Percentiles rank a stretch among this genome's conserved stretches.
Evolutionary conservation across 2,888 invertebrate genomes (phyloP).

Genomic region (Dasysyrphus tricinctus): DNA sequence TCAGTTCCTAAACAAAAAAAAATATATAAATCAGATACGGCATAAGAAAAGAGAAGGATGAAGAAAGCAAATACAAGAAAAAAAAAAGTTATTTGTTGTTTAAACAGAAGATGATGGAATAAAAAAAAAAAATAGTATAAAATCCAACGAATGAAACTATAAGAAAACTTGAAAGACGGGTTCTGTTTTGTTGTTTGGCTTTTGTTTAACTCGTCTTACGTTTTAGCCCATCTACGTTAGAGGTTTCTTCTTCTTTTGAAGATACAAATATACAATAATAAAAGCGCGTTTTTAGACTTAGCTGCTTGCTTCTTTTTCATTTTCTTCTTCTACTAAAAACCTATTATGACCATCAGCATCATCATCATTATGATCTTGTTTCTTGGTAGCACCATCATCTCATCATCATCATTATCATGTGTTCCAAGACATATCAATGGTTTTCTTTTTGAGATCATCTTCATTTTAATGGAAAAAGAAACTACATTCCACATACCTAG

Average conservation of each 20-base stretch:
- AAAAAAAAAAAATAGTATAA: slow-evolving; percentile 4
- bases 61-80: slow-evolving; percentile 56
- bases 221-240: slow-evolving; percentile 47
- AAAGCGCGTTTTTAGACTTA: slow-evolving; percentile 29
- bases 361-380: slow-evolving; percentile 36
- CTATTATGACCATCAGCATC: slow-evolving; percentile 24
- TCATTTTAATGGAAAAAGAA: slow-evolving; percentile 38
- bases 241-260: slow-evolving; percentile 52
- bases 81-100: slow-evolving; percentile 60
- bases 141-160: not conserved
- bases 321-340: not conserved
- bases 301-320: not conserved
- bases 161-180: slow-evolving; percentile 71
- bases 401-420: slow-evolving; percentile 56
- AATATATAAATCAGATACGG: slow-evolving; percentile 50
- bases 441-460: slow-evolving; percentile 49
- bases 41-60: slow-evolving; percentile 49
- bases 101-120: slow-evolving; percentile 26
- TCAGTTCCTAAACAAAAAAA: slow-evolving; percentile 3
- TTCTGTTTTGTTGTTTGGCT: slow-evolving; percentile 69
- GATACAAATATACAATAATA: not conserved
- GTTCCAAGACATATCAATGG: slow-evolving; percentile 49
- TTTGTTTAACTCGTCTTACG: slow-evolving; percentile 71
- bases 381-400: slow-evolving; percentile 38
- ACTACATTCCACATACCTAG: slow-evolving; percentile 39